These are phyloP conservation scores for Dinomys branickii DNA, from an alignment of 2,113 vertebrate genomes.

Conservation along the genomic window DNA sequence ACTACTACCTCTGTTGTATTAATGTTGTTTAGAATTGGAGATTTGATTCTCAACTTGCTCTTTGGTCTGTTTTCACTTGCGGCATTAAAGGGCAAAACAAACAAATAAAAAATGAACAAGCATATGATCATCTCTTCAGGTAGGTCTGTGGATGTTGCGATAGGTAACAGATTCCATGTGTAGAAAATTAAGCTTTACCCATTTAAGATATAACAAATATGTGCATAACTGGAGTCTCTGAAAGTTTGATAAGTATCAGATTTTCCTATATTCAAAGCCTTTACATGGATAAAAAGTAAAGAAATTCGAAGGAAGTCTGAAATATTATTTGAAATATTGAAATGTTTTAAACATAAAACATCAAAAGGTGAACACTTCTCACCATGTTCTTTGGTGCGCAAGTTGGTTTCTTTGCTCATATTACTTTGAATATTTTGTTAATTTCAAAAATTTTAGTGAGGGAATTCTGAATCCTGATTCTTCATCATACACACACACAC, in stretches of 20 bases:
- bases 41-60: neutral
- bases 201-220: neutral
- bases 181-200: neutral
- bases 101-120: neutral
- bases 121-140: neutral
- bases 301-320: neutral
- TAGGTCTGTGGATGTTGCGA: neutral
- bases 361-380: neutral
- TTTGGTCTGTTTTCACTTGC: neutral
- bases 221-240: neutral
- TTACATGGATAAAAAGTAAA: neutral
- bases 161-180: neutral
- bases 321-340: neutral
- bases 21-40: neutral
- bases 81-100: neutral
- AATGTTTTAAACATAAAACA: neutral
- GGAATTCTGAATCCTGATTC: neutral
- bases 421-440: conserved; percentile 21
- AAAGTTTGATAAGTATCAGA: neutral
- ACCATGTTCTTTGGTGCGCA: neutral
- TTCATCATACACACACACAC: neutral
- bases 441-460: neutral
- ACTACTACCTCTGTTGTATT: neutral
- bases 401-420: neutral
- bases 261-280: neutral